phyloP scores from a whole-genome alignment of 2,797 vertebrate genomes.

The Malacoraja senta region DNA sequence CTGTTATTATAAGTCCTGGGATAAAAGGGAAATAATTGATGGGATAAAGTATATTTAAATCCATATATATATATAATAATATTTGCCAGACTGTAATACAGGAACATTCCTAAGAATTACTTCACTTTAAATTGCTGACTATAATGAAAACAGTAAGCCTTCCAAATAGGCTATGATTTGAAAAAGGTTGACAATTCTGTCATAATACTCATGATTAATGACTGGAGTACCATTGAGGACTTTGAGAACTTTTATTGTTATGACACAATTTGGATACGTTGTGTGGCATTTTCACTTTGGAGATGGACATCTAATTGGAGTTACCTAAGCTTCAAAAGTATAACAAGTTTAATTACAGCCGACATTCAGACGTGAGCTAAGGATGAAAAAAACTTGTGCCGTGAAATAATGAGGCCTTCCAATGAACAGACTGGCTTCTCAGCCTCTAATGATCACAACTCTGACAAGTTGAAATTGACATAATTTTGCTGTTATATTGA shows the following conservation, averaged over 20 bases:
- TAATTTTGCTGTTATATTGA: conserved; percentile 5
- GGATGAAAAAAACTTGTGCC: conserved; percentile 19
- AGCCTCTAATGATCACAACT: conserved; percentile 29
- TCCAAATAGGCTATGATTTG: conserved; percentile 11
- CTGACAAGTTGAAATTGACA: conserved; percentile 35
- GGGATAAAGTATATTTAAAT: not conserved
- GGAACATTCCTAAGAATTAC: not conserved
- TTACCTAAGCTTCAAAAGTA: conserved; percentile 12
- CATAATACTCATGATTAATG: conserved; percentile 33
- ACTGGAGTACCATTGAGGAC: conserved; percentile 7
- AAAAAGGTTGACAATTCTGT: not conserved
- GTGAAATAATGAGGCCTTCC: conserved; percentile 35
- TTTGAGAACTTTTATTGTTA: conserved; percentile 16
- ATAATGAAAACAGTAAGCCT: not conserved
- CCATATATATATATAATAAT: not conserved
- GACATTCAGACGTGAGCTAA: conserved; percentile 33
- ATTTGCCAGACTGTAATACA: not conserved
- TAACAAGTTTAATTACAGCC: conserved; percentile 36
- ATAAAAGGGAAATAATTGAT: conserved; percentile 1
- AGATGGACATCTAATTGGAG: conserved; percentile 38
- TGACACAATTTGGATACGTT: conserved; percentile 22
- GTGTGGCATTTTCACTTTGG: conserved; percentile 27
- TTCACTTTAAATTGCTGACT: conserved; percentile 28
- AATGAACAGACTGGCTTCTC: conserved; percentile 25
- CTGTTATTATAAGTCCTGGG: not conserved